Evolutionary conservation across 2,797 vertebrate species (phyloP).

Genomic region (Typhlichthys eigenmanni): DNA sequence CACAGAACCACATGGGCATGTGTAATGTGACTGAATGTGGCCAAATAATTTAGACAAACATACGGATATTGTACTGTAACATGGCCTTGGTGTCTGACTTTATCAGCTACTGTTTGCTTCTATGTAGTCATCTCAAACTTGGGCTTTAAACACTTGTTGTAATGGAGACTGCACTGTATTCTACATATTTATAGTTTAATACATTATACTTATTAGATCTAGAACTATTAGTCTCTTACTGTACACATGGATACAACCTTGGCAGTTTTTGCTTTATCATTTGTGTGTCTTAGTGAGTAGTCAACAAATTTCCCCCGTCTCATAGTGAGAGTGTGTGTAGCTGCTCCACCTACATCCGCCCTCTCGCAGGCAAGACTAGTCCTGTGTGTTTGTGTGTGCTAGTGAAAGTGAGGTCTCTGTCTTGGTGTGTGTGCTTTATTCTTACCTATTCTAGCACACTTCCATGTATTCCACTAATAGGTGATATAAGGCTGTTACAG

Average conservation of each 20-base stretch:
- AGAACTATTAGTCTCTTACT: too few species aligned
- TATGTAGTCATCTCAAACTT: too few species aligned
- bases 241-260: too few species aligned
- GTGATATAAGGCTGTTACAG: too few species aligned
- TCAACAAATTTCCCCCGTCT: slow-evolving; percentile 54
- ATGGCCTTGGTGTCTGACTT: background rate
- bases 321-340: slow-evolving; percentile 47
- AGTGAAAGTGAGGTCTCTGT: slow-evolving; percentile 51
- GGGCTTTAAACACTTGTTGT: too few species aligned
- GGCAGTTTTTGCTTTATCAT: background rate
- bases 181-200: too few species aligned
- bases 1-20: slow-evolving; percentile 55
- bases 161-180: too few species aligned
- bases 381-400: slow-evolving; percentile 6
- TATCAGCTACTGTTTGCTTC: background rate
- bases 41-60: slow-evolving; percentile 8
- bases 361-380: slow-evolving; percentile 1
- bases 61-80: background rate
- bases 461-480: background rate
- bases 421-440: slow-evolving; percentile 12
- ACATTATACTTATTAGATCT: too few species aligned
- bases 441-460: background rate
- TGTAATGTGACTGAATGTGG: slow-evolving; percentile 25
- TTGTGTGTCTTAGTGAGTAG: slow-evolving; percentile 27
- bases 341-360: slow-evolving; percentile 37